Evolutionary conservation across 1,140 invertebrate species (phyloP), one percentile per base, ranked within the genome.

Genomic region (Drosophila paulistorum): DNA sequence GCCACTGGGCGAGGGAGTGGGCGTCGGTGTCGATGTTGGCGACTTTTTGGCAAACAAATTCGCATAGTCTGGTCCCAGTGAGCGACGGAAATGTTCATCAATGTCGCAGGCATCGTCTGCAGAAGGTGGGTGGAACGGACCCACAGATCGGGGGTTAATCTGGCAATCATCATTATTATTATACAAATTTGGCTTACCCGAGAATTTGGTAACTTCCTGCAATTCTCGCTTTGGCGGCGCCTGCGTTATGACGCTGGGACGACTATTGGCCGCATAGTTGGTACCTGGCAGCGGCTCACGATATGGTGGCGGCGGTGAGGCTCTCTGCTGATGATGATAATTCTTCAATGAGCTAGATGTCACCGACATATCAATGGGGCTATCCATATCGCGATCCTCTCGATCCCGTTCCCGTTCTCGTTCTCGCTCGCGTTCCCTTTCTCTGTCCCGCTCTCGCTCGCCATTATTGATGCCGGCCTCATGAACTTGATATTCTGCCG

Each of bases 1-100:
- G 37, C 75, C 75, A 42, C 79, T 62, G 4, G 92, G 57, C 68
- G 91, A 72, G 71, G 91, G 82, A 90, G 93, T 63, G 68, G 79
- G 81, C 59, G 83, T 89, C 14, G 74, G 67, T 61, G 73, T 75
- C 48, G 82, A 79, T 85, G 93, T 77, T 91, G 92, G 78, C 91
- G 93, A 92, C 54, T 94, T 95, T 81, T 95, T 95, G 67, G 93
- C 92, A 91, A 97, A 97, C 61, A 97, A 93, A 41, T 94, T 95
- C 76, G 96, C 95, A 93, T 99, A 98, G 84, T 97, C 95, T 77
- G 97, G 96, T 48, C 98, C 98, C 64, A 99, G 93, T 6, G 98
- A 98, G 71, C 98, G 95, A 63, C 98, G 94, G 93, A 99, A 99
- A 93, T 99, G 98, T 91, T 99, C 98, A 92, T 99, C 98, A 90